These are phyloP conservation scores for Tromatobia lineatoria DNA, from an alignment of 2,888 invertebrate genomes.

Conservation along the genomic window DNA sequence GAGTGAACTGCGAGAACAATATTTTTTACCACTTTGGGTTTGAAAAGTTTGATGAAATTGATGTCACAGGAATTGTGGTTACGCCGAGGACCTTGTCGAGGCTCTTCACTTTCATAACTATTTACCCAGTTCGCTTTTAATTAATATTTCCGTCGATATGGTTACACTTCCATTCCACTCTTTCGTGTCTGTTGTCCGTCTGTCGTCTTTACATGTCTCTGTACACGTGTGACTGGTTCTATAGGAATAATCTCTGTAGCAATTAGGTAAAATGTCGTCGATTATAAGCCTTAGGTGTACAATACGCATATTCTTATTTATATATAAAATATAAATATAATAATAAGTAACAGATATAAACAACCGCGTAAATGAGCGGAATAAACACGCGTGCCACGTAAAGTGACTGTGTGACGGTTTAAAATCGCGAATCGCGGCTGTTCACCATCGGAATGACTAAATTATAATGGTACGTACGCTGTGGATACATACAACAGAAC, in stretches of 20 bases:
- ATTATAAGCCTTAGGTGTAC: constrained; percentile 69
- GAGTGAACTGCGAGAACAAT: background rate
- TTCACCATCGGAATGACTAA: constrained; percentile 38
- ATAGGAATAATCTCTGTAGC: constrained; percentile 60
- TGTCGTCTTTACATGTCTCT: constrained; percentile 53
- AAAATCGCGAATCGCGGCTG: constrained; percentile 11
- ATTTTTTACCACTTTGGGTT: constrained; percentile 21
- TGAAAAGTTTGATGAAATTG: constrained; percentile 21
- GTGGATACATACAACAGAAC: constrained; percentile 51
- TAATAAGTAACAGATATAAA: constrained; percentile 10
- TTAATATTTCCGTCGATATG: constrained; percentile 40
- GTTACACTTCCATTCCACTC: constrained; percentile 56
- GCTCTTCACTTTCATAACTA: constrained; percentile 14
- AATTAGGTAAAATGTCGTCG: constrained; percentile 67
- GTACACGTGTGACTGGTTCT: constrained; percentile 64
- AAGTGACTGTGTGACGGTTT: constrained; percentile 27
- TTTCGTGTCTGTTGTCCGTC: constrained; percentile 51
- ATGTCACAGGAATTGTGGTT: constrained; percentile 31
- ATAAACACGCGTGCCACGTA: constrained; percentile 8
- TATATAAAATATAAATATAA: constrained; percentile 45
- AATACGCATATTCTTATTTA: constrained; percentile 68
- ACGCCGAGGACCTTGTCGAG: constrained; percentile 21
- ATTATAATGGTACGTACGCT: constrained; percentile 47
- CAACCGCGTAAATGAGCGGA: constrained; percentile 35
- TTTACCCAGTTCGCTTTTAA: constrained; percentile 24